A percentile compares a stretch with the other conserved stretches of the same genome.
Conservation (phyloP, 2,113 vertebrate genomes). For the Rhinolophus sinicus region DNA sequence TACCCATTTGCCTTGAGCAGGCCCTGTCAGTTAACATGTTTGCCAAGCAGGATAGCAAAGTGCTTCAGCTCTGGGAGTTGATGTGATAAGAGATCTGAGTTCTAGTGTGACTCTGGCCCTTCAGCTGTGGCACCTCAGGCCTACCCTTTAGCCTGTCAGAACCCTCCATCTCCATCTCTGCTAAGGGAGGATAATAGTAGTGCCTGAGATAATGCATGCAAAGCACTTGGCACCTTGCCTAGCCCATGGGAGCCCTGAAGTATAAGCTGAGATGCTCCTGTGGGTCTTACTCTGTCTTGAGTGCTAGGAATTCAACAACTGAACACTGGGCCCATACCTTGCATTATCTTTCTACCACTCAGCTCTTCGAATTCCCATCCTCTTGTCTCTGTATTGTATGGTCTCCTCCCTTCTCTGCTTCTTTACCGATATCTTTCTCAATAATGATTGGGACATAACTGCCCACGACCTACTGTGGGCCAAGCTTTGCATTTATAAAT, state of each 20-base stretch:
- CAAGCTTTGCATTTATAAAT: background rate
- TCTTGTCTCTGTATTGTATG: background rate
- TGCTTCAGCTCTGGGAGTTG: background rate
- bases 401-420: background rate
- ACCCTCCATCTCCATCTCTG: background rate
- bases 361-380: background rate
- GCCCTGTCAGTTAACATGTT: background rate
- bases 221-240: background rate
- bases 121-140: background rate
- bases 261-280: background rate
- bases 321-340: background rate
- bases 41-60: background rate
- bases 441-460: background rate
- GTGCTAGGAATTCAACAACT: background rate
- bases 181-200: background rate
- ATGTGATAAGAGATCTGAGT: background rate
- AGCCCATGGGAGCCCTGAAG: background rate
- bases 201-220: background rate
- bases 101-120: background rate
- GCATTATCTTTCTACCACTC: background rate
- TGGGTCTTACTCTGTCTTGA: background rate
- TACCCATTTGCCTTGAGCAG: background rate
- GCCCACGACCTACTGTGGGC: background rate
- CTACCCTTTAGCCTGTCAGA: background rate
- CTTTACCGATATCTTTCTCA: background rate